Conservation (phyloP, 2,113 vertebrate genomes). For the Protobothrops flavoviridis region DNA sequence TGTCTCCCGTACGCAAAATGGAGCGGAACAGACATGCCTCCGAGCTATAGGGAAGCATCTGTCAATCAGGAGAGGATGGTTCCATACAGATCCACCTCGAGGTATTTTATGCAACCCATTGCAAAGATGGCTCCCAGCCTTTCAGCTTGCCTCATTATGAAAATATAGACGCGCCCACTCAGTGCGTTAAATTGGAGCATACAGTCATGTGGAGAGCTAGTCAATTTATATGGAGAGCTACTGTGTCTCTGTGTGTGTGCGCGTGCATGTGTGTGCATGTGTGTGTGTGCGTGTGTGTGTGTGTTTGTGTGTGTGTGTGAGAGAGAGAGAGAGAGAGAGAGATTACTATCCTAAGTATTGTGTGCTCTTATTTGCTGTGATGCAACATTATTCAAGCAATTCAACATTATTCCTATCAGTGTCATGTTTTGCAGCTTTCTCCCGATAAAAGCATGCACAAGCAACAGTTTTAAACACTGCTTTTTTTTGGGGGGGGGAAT, state of each 20-base stretch:
- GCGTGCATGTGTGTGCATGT: not conserved
- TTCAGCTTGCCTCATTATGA: not conserved
- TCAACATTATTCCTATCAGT: not conserved
- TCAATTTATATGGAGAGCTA: not conserved
- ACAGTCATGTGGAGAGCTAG: not conserved
- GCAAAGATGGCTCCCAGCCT: not conserved
- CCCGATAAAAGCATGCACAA: not conserved
- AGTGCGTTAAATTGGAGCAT: conserved; percentile 4
- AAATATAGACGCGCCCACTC: not conserved
- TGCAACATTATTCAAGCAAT: not conserved
- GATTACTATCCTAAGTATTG: not conserved
- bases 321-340: not conserved
- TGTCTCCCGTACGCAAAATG: conserved; percentile 1
- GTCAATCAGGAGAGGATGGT: conserved; percentile 28
- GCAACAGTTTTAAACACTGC: not conserved
- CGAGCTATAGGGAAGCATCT: conserved; percentile 30
- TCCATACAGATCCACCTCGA: conserved; percentile 11
- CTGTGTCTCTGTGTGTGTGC: not conserved
- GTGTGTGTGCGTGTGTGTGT: not conserved
- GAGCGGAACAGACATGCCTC: conserved; percentile 35
- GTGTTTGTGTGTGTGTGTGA: not conserved
- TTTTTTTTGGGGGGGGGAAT: not conserved
- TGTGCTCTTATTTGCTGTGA: not conserved
- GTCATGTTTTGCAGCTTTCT: not conserved
- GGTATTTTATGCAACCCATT: conserved; percentile 2